phyloP scores from a whole-genome alignment of 1,140 invertebrate genomes.

The Aphaenogaster floridana region DNA sequence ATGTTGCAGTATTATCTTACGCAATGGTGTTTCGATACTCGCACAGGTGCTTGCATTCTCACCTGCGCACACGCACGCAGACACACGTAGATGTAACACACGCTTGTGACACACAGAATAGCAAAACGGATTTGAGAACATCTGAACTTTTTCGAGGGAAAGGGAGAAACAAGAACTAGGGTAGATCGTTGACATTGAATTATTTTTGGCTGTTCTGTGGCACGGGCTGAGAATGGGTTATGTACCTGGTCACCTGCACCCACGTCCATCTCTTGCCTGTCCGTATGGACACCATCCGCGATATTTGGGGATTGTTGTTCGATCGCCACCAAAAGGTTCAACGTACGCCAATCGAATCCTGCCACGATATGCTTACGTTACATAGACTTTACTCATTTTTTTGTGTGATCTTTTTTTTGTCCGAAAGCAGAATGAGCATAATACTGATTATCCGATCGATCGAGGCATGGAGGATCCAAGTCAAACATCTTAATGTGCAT shows the following conservation, averaged over 20 bases:
- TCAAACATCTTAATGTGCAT: constrained; percentile 67
- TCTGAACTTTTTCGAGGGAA: constrained; percentile 13
- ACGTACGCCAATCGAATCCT: constrained; percentile 99
- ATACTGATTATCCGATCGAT: constrained; percentile 68
- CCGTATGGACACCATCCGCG: constrained; percentile 97
- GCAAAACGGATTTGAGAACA: constrained; percentile 32
- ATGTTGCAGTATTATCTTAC: neutral
- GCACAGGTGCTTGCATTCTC: neutral
- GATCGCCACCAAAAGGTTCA: constrained; percentile 99
- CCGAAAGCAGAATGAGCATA: constrained; percentile 68
- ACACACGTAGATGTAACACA: constrained; percentile 62
- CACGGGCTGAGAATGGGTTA: constrained; percentile 84
- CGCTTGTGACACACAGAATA: constrained; percentile 59
- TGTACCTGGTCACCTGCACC: constrained; percentile 99
- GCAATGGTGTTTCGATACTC: constrained; percentile 21
- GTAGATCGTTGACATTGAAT: constrained; percentile 68
- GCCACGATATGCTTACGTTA: constrained; percentile 85
- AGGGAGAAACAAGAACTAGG: constrained; percentile 41
- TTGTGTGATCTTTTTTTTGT: constrained; percentile 71
- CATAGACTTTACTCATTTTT: constrained; percentile 69
- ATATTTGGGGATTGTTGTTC: constrained; percentile 99
- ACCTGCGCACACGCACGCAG: neutral
- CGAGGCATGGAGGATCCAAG: constrained; percentile 69
- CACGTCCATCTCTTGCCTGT: constrained; percentile 96
- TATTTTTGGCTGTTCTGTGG: constrained; percentile 85